Evolutionary conservation across 2,113 vertebrate species (phyloP), one percentile per base, ranked within the genome.

Genomic region (Notothenia coriiceps): DNA sequence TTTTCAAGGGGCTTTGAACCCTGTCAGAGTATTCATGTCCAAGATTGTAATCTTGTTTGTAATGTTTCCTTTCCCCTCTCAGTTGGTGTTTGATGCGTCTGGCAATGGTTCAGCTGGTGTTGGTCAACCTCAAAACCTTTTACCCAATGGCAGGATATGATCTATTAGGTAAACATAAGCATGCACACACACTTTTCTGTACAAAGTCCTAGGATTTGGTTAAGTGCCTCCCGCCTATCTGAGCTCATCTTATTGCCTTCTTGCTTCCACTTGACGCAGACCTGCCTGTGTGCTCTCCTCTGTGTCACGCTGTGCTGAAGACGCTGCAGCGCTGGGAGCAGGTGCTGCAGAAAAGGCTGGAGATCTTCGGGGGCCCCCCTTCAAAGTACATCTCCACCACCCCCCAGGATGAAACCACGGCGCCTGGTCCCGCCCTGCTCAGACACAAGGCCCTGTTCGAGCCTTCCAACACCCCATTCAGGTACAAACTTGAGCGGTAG

Each of bases 21-120:
- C 9, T 18, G 40, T 25, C 44, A 56, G 15, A 68, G 25, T 15
- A 43, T 70, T 73, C n/a, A 2, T 70, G 25, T 74, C 72, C 14
- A 70, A 14, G 46, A 61, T 10, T 59, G 0, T 44, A 61, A 85
- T 70, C 47, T 78, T 22, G 25, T 72, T 61, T 78, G 3, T 70
- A 14, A 64, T 51, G 20, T n/a, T 25, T 29, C 77, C 9, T 54
- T 66, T 69, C 1, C 70, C 56, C 12, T 62, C 65, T 79, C 93
- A 99, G 98, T 93, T 99, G 98, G 98, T 98, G 96, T 90, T 95
- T 99, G 91, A 99, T 99, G 97, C 96, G 98, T 64, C 89, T 99
- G 91, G 94, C 97, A 54, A 98, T 99, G 98, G 97, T 99, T 86
- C 98, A 99, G 71, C 94, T 98, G 93, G 97, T 99, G 75, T 95